Evolutionary conservation across 2,797 vertebrate genomes (phyloP), one percentile per base, ranked within the genome.

Genomic region (Galagoides demidoff): DNA sequence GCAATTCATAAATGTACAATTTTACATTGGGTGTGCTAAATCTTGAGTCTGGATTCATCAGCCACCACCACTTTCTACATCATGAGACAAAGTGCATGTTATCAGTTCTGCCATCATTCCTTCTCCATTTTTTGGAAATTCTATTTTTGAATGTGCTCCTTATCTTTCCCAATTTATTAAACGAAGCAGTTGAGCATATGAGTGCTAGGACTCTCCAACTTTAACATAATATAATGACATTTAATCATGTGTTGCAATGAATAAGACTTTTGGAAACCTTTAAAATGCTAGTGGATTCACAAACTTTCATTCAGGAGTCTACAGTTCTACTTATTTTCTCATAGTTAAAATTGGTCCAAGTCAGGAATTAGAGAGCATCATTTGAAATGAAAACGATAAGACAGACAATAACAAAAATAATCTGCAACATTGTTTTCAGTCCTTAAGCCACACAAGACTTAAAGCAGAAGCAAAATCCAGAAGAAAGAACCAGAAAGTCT

Each of bases 261-360:
- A 66, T 87, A 11, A 71, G 25, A 61, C 3, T 70, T 31, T 68
- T 68, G 22, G 7, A 83, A 23, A 91, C 59, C 3, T 79, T 91
- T 13, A 39, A 31, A 92, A 91, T 11, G 71, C 37, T 78, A 83
- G 59, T 27, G 1, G n/a, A 55, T 78, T 68, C 22, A 74, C n/a
- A 92, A 83, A 76, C 25, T 63, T 95, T 27, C 20, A 87, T 79
- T 85, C 34, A 89, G 39, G 14, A 77, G 82, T 71, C 31, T 34
- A 61, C 3, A 90, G 77, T 89, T 93, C 83, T 85, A 79, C 8
- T 76, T 90, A 89, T 78, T 95, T 76, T 22, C 22, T 78, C 64
- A 70, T 73, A 90, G 4, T 43, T 92, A 22, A 86, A 95, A 91
- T 10, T 0, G 52, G 5, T 39, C 20, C 27, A 83, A 66, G 43